Conservation (phyloP, 2,888 invertebrate genomes). For the Drosophila testacea region DNA sequence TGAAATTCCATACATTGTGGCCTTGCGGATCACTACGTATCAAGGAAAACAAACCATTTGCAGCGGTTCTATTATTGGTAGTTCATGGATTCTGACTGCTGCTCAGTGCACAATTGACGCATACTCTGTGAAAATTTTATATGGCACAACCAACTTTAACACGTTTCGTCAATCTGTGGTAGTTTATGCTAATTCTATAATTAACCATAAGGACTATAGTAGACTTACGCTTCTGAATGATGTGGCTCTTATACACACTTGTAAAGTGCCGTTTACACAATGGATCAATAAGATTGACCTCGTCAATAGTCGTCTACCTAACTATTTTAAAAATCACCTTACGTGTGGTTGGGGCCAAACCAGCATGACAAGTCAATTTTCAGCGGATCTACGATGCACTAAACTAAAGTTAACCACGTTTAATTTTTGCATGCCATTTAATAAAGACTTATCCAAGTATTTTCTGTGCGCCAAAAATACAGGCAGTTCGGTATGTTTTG, state of each 20-base stretch:
- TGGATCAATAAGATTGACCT: constrained; percentile 29
- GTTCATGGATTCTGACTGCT: constrained; percentile 60
- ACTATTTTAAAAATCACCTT: background rate
- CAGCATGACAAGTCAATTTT: too few relatives aligned
- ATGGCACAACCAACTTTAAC: constrained; percentile 30
- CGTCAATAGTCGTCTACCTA: constrained; percentile 23
- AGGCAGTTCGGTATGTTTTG: constrained; percentile 43
- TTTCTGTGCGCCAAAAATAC: constrained; percentile 37
- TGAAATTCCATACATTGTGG: constrained; percentile 58
- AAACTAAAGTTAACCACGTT: too few relatives aligned
- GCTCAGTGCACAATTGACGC: constrained; percentile 58
- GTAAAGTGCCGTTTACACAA: constrained; percentile 35
- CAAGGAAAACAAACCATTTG: constrained; percentile 28
- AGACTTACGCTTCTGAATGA: constrained; percentile 31
- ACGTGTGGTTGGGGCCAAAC: too few relatives aligned
- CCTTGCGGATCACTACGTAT: background rate
- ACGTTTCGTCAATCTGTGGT: too few relatives aligned
- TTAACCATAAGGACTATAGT: constrained; percentile 29
- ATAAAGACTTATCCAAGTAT: background rate
- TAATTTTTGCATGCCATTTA: too few relatives aligned
- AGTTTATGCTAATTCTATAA: constrained; percentile 13
- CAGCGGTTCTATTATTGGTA: constrained; percentile 62
- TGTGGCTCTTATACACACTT: constrained; percentile 47
- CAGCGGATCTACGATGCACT: too few relatives aligned
- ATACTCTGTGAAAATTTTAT: constrained; percentile 32